These are phyloP conservation scores for Drosophila prolongata DNA, from an alignment of 2,888 invertebrate species.

Conservation along the genomic window DNA sequence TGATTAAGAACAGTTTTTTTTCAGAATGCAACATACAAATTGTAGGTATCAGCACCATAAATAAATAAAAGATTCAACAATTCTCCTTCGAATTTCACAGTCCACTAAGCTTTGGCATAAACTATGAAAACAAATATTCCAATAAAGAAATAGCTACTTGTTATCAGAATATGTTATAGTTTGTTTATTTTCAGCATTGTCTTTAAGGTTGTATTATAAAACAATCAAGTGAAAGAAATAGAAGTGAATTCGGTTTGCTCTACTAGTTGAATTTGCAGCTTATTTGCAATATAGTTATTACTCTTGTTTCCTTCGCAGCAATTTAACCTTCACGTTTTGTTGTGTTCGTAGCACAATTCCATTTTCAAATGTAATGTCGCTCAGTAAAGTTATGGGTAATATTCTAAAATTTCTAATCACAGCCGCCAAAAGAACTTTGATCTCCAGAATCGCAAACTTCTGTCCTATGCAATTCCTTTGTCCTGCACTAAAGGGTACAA, in stretches of 20 bases:
- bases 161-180: neutral
- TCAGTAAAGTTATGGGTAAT: conserved; percentile 29
- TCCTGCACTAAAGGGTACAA: conserved; percentile 89
- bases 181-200: neutral
- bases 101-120: neutral
- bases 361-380: conserved; percentile 9
- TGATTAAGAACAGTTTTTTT: too few species aligned
- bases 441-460: conserved; percentile 67
- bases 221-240: neutral
- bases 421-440: conserved; percentile 65
- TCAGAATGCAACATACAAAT: too few species aligned
- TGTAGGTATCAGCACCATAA: too few species aligned
- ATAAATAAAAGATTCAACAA: too few species aligned
- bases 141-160: neutral
- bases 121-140: neutral
- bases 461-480: conserved; percentile 85
- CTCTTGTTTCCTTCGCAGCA: conserved; percentile 16
- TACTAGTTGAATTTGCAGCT: too few species aligned
- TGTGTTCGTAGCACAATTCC: conserved; percentile 46
- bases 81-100: neutral
- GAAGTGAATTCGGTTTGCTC: neutral
- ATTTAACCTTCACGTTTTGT: conserved; percentile 30
- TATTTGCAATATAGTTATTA: too few species aligned
- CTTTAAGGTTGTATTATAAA: neutral
- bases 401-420: conserved; percentile 62